Conservation (phyloP, 2,113 vertebrate species). For the Saccopteryx leptura region DNA sequence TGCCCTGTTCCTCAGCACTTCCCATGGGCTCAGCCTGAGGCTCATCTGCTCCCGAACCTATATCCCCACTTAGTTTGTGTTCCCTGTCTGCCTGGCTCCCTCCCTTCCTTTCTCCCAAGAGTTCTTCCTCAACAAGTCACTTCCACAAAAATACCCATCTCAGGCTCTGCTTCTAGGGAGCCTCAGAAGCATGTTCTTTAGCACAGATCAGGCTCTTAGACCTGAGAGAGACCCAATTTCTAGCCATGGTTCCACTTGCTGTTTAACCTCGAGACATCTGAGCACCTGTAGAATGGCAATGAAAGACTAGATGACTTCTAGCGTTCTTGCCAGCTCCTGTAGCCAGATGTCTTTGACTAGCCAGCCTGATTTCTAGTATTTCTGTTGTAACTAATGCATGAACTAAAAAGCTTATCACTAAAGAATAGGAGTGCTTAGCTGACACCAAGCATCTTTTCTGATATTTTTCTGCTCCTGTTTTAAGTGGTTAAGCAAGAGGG, state of each 20-base stretch:
- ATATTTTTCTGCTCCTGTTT: constrained; percentile 4
- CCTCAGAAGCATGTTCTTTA: neutral
- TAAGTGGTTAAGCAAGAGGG: neutral
- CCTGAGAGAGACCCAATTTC: neutral
- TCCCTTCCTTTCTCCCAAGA: neutral
- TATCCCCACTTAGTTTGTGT: neutral
- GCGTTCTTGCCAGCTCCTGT: neutral
- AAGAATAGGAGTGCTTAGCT: neutral
- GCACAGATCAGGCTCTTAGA: neutral
- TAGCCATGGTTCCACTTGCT: neutral
- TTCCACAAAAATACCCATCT: neutral
- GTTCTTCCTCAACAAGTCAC: neutral
- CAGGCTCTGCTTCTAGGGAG: neutral
- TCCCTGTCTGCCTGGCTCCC: neutral
- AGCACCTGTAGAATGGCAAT: neutral
- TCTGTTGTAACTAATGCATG: neutral
- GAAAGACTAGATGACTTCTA: neutral
- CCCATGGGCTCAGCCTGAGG: neutral
- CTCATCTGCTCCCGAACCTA: neutral
- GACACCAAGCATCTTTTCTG: neutral
- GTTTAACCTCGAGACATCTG: neutral
- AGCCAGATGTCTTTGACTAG: neutral
- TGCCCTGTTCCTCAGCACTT: neutral
- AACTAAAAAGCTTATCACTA: neutral
- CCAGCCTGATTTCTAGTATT: neutral